Conservation (phyloP, 2,888 invertebrate species). For the Xestoiulus laeticollis region DNA sequence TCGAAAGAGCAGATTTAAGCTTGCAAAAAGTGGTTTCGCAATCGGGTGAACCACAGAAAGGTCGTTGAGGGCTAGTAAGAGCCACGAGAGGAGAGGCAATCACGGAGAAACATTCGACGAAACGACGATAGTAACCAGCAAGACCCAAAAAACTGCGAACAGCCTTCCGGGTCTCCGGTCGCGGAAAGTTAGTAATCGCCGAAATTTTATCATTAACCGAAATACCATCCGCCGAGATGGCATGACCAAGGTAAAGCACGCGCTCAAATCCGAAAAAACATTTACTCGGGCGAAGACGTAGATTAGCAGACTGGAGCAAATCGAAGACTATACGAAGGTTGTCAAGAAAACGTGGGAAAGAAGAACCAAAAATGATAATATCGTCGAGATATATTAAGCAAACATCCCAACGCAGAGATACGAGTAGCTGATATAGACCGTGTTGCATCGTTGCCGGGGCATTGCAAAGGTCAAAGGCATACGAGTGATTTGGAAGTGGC, state of each 20-base stretch:
- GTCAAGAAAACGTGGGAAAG: neutral
- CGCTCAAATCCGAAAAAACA: neutral
- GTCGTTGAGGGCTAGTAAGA: neutral
- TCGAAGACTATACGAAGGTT: neutral
- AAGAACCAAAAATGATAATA: neutral
- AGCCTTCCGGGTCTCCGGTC: neutral
- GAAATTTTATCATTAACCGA: neutral
- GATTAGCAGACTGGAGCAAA: neutral
- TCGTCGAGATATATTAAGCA: neutral
- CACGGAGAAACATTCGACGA: neutral
- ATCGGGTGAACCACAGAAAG: neutral
- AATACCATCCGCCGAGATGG: neutral
- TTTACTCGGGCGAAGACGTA: neutral
- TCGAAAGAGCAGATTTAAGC: neutral
- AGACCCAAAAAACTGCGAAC: neutral
- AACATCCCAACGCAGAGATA: neutral
- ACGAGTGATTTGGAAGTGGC: neutral
- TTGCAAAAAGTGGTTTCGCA: neutral
- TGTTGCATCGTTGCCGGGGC: neutral
- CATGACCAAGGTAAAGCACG: slow-evolving; percentile 45
- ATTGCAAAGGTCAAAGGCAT: neutral
- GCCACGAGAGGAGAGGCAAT: neutral
- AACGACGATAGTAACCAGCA: neutral
- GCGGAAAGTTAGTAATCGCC: neutral
- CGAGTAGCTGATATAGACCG: neutral